Conservation (phyloP, 92 coral and sea anemone genomes). For the Hydrozoanthus gracilis region DNA sequence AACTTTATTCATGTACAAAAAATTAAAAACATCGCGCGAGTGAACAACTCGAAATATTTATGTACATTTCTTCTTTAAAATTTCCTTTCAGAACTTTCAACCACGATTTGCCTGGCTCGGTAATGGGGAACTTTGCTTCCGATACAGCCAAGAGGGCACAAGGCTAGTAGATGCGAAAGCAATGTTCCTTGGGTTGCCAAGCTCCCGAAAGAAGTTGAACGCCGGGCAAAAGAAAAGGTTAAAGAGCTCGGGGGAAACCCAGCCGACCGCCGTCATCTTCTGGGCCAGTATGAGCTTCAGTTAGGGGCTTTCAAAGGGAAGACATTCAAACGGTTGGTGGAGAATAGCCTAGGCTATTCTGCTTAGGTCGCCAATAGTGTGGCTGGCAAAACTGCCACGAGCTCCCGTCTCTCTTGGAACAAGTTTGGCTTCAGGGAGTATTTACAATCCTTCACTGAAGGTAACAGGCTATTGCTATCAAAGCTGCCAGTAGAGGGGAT, state of each 20-base stretch:
- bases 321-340: neutral
- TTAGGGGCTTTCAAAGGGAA: neutral
- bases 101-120: no score
- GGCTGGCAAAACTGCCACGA: neutral
- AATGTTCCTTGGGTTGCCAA: no score
- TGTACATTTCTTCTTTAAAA: no score
- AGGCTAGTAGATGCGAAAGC: neutral
- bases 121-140: no score
- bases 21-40: no score
- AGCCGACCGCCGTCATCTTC: neutral
- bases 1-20: no score
- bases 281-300: neutral
- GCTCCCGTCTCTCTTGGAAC: neutral
- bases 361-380: neutral
- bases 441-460: neutral
- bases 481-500: neutral
- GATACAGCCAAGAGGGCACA: neutral
- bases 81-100: no score
- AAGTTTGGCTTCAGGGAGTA: constrained; percentile 4
- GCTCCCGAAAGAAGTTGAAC: neutral
- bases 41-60: no score
- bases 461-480: neutral
- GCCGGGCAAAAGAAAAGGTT: neutral
- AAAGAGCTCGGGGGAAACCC: neutral
- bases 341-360: constrained; percentile 2